Base-by-base conservation (phyloP, 2,797 vertebrate species). In the Microchirus variegatus region DNA sequence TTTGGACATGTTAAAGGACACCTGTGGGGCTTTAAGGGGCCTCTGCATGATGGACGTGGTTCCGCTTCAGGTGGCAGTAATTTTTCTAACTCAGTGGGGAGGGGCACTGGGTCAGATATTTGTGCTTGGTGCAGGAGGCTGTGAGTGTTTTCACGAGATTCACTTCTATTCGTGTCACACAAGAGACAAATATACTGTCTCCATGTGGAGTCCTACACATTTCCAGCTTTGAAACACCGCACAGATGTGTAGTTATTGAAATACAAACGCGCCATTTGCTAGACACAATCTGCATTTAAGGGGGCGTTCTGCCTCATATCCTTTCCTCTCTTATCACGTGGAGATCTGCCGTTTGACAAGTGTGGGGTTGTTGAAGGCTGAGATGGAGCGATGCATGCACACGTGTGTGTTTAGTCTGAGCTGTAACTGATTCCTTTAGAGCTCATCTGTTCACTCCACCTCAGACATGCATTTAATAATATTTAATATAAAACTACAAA, bases 41-140 rank as follows among this genome's bases (percentile, higher is more conserved):
- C 83, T 86, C 84, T 17, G 22, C 73, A 45, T 89, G 88, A 89
- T 86, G 85, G 88, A 91, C 83, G 82, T 77, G 79, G 89, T 91
- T 90, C 86, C 84, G 88, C 88, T 90, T 91, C 90, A 91, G 88
- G 87, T 90, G 88, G 86, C 82, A 82, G 87, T 89, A 86, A 88
- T 91, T 91, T 85, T 78, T 88, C 46, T 77, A 78, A 79, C 70
- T 68, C 65, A 12, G 35, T 37, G 59, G 70, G 83, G 75, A 80
- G 75, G 75, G 78, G 68, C 51, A 31, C 41, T 10, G 44, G 69
- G 65, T 64, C 18, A n/a, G 43, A 43, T 70, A 78, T 10, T 45
- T 54, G 56, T 40, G 53, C 47, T 10, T 47, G 31, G 48, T 18
- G 38, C 43, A 35, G 61, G 40, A 56, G 19, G 18, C 35, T 51